Percentiles rank a stretch among this genome's conserved stretches.
phyloP scores from a whole-genome alignment of 2,797 vertebrate genomes.

The Labeo calbasu region DNA sequence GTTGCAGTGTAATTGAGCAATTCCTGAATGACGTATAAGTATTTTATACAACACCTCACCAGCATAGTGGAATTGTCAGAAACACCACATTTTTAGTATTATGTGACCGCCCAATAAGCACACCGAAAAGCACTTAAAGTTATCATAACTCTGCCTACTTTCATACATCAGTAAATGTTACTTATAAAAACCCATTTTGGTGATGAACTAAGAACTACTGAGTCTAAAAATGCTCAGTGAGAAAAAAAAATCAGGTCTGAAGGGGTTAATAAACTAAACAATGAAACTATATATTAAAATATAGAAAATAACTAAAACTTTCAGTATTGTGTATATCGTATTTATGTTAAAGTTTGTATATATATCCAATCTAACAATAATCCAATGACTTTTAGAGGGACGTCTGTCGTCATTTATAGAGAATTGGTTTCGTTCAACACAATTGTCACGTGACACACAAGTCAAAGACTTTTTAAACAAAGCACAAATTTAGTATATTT shows the following conservation, averaged over 20 bases:
- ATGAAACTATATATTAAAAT: background rate
- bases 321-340: too few relatives aligned
- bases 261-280: background rate
- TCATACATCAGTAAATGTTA: background rate
- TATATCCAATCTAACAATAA: too few relatives aligned
- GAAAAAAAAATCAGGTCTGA: background rate
- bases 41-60: background rate
- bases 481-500: background rate
- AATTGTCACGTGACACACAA: background rate
- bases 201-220: background rate
- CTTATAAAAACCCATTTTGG: background rate
- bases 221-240: background rate
- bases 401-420: too few relatives aligned
- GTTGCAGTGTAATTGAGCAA: conserved; percentile 3
- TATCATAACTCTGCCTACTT: background rate
- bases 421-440: too few relatives aligned
- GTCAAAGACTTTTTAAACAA: background rate
- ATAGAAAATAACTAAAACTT: background rate
- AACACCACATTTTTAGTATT: background rate
- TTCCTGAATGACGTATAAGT: background rate
- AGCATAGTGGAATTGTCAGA: background rate
- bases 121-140: background rate
- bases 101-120: background rate
- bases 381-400: too few relatives aligned
- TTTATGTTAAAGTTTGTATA: too few relatives aligned